Evolutionary conservation across 2,113 vertebrate genomes (phyloP), one percentile per base, ranked within the genome.

Genomic region (Dicerorhinus sumatrensis): DNA sequence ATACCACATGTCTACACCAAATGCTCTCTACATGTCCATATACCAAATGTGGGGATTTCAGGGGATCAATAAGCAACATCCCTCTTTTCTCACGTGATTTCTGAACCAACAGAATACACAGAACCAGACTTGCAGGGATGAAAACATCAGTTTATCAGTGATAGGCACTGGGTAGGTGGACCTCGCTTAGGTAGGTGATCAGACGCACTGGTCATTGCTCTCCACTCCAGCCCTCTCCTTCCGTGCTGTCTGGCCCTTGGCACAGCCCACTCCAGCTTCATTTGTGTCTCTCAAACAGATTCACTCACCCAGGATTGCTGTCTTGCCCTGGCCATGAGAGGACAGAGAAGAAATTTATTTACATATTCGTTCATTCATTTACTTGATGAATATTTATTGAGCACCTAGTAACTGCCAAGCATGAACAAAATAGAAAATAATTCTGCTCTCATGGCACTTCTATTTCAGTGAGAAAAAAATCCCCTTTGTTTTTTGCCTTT

Each of bases 101-200:
- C 58, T 42, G 54, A 81, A 39, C 27, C 56, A 56, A 39, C 3
- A 75, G 62, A 85, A 63, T 29, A 25, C 29, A 65, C 29, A 84
- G 46, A 95, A 8, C 65, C 18, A 67, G 25, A 46, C 0, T 3
- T 3, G 4, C 17, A 10, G 18, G 27, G 25, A n/a, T 16, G 5
- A 69, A 46, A 42, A 10, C 27, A 2, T n/a, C 51, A 20, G 39
- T 36, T 93, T 63, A 46, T 54, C 21, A 20, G 51, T 10, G 2
- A 39, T 13, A 60, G 39, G 16, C 0, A 3, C 23, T 17, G 58
- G 14, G 2, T 6, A 54, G 63, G n/a, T 39, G 81, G 63, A 23
- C 33, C 25, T 0, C 1, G 23, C 42, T 3, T 14, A 51, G 12
- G 20, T 18, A 27, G 21, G 36, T 0, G 1, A 12, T 11, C 18